Evolutionary conservation across 2,888 invertebrate species (phyloP).

Genomic region (Phorcus lineatus): DNA sequence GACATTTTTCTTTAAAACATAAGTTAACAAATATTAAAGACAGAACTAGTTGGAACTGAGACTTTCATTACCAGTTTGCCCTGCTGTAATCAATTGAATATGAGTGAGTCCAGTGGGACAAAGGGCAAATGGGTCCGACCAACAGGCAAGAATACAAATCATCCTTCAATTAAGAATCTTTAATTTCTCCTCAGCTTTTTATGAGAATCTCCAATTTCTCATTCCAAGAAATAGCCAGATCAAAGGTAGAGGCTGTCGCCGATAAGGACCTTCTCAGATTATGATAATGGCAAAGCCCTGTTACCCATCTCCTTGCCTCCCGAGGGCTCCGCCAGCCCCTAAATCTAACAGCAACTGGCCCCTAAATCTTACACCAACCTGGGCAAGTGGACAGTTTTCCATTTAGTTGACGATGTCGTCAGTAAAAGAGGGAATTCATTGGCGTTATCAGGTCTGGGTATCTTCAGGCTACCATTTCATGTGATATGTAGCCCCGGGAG

Average conservation of each 20-base stretch:
- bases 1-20: too few species aligned
- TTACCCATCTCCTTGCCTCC: not conserved
- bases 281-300: not conserved
- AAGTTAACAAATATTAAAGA: too few species aligned
- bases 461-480: not conserved
- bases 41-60: too few species aligned
- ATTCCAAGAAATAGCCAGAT: not conserved
- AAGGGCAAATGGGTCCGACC: too few species aligned
- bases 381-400: not conserved
- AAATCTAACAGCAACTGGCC: not conserved
- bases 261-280: not conserved
- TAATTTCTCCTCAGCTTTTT: not conserved
- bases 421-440: not conserved
- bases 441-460: not conserved
- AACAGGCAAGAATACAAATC: too few species aligned
- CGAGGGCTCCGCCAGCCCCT: not conserved
- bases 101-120: too few species aligned
- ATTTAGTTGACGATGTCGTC: not conserved
- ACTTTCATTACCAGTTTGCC: too few species aligned
- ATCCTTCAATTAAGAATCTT: not conserved
- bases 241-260: not conserved
- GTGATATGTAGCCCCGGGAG: not conserved
- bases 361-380: slow-evolving; percentile 5
- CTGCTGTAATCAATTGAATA: too few species aligned
- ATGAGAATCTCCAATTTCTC: slow-evolving; percentile 1